Evolutionary conservation across 2,797 vertebrate genomes (phyloP), one percentile per base, ranked within the genome.

Genomic region (Labeo calbasu): DNA sequence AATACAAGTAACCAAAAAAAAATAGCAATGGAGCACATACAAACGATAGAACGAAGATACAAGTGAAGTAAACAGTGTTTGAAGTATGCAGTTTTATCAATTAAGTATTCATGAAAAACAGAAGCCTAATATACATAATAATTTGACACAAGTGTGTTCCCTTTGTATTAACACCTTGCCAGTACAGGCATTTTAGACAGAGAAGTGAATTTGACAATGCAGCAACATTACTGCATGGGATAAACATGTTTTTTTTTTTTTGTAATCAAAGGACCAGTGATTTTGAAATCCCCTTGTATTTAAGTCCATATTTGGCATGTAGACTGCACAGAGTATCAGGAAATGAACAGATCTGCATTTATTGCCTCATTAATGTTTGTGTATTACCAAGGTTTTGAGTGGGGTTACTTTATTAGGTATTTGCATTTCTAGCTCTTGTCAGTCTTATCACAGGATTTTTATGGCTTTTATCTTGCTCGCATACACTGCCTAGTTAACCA

Each of bases 341-440:
- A 65, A 51, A 51, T 51, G 1, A 51, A 51, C 13, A 17, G 59
- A 53, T 59, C 48, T 46, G 43, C 32, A 32, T 51, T n/a, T 9
- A 50, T 28, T 36, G 21, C 1, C 0, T 32, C 53, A 71, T 46
- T 15, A 28, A 32, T 53, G 43, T 73, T 73, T 82, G 69, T 43
- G 32, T 65, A 17, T 19, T 46, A 36, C 15, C 28, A 10, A 55
- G n/a, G 11, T 55, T 83, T 43, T 66, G 21, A 53, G 70, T 51
- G 25, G 25, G 81, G 25, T 73, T 23, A 72, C 5, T n/a, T 61
- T 72, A 46, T 28, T 53, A 81, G n/a, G 13, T 51, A 51, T 75
- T 76, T 76, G 72, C 72, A 68, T 77, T 83, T 83, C 5, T n/a
- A 66, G n/a, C 50, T 8, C n/a, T 23, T 43, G n/a, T 43, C 59